phyloP scores from a whole-genome alignment of 2,888 invertebrate genomes.

The Heteropelma amictum region DNA sequence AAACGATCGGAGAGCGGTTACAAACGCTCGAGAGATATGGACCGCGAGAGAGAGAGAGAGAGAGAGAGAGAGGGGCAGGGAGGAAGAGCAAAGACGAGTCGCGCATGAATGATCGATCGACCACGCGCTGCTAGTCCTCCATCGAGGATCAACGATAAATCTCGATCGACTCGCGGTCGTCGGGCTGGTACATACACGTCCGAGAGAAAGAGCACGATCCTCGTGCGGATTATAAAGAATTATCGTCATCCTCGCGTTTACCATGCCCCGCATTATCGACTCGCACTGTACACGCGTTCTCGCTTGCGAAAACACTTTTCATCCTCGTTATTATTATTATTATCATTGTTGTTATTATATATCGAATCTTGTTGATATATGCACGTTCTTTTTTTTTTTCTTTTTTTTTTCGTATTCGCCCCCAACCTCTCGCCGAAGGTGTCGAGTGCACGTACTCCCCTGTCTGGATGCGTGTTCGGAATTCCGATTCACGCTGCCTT shows the following conservation, averaged over 20 bases:
- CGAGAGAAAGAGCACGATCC: conserved; percentile 31
- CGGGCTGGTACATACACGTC: not conserved
- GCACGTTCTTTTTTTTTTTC: not conserved
- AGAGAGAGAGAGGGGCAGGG: not conserved
- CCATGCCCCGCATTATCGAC: conserved; percentile 41
- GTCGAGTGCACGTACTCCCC: conserved; percentile 49
- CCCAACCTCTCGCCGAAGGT: conserved; percentile 28
- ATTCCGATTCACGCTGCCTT: conserved; percentile 44
- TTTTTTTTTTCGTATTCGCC: not conserved
- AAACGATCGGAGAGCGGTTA: not conserved
- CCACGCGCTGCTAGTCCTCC: conserved; percentile 53
- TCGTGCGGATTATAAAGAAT: conserved; percentile 52
- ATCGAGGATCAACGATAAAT: conserved; percentile 62
- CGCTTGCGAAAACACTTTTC: conserved; percentile 39
- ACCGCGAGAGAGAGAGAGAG: not conserved
- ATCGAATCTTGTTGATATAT: not conserved
- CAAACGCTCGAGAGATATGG: conserved; percentile 4
- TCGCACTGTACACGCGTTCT: conserved; percentile 38
- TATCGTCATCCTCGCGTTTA: conserved; percentile 47
- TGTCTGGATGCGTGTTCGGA: conserved; percentile 42
- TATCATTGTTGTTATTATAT: conserved; percentile 2
- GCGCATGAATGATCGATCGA: conserved; percentile 59
- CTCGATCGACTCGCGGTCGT: conserved; percentile 51
- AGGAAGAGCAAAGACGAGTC: conserved; percentile 13
- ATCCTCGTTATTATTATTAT: conserved; percentile 12